These are phyloP conservation scores for Amphiduros pacificus DNA, from an alignment of 2,888 invertebrate species.

Conservation along the genomic window DNA sequence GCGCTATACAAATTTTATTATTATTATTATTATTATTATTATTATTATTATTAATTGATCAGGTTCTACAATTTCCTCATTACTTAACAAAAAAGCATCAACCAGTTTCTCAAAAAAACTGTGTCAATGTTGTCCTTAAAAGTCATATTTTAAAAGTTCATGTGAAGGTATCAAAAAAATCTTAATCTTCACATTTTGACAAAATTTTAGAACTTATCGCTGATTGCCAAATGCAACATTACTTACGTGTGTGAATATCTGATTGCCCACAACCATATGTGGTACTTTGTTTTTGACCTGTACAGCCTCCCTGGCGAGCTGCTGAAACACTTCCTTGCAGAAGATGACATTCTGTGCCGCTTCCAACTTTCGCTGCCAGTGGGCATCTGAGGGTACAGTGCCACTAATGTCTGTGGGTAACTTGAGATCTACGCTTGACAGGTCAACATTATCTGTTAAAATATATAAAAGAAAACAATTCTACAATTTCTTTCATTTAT, in stretches of 20 bases:
- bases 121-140: no score
- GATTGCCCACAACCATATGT: conserved; percentile 95
- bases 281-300: conserved; percentile 90
- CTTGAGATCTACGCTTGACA: conserved; percentile 49
- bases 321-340: conserved; percentile 93
- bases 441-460: conserved; percentile 11
- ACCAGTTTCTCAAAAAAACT: no score
- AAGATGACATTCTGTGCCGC: conserved; percentile 95
- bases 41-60: no score
- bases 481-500: not conserved
- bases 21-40: no score
- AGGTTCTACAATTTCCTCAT: no score
- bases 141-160: no score
- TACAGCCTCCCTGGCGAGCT: conserved; percentile 92
- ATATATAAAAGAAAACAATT: not conserved
- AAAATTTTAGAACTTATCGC: no score
- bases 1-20: no score
- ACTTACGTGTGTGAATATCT: conserved; percentile 76
- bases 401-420: conserved; percentile 44
- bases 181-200: no score
- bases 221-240: not conserved
- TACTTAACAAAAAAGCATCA: no score
- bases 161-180: no score
- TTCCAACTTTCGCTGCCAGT: conserved; percentile 96
- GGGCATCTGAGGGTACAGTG: conserved; percentile 56